Percentiles rank a stretch among this genome's conserved stretches.
These are phyloP conservation scores for Eupithecia centaureata DNA, from an alignment of 2,888 invertebrate species.

Conservation along the genomic window DNA sequence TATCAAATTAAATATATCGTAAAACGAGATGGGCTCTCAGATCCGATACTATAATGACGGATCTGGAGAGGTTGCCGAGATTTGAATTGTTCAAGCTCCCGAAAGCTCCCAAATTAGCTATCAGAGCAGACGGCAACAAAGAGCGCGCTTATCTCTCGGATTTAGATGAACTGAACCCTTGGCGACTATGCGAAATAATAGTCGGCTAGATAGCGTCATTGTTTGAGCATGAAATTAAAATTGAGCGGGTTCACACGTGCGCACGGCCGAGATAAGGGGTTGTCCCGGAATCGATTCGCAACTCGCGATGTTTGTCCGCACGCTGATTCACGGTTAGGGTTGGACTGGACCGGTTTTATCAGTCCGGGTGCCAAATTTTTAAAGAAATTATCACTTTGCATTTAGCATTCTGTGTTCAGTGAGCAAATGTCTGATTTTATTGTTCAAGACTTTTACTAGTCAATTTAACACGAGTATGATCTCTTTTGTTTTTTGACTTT, in stretches of 20 bases:
- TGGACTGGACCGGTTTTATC: slow-evolving; percentile 2
- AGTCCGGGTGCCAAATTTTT: not conserved
- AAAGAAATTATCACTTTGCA: not conserved
- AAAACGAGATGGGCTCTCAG: slow-evolving; percentile 61
- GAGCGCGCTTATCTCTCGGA: slow-evolving; percentile 79
- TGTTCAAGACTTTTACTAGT: no score
- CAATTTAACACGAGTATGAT: no score
- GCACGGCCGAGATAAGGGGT: slow-evolving; percentile 80
- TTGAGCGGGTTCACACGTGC: slow-evolving; percentile 84
- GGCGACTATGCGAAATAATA: slow-evolving; percentile 81
- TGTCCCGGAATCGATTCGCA: slow-evolving; percentile 72
- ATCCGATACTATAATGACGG: slow-evolving; percentile 70
- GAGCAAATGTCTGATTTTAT: no score
- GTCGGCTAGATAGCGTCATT: slow-evolving; percentile 82
- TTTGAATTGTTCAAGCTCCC: slow-evolving; percentile 39
- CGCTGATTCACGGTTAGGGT: slow-evolving; percentile 65
- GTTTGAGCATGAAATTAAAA: slow-evolving; percentile 85
- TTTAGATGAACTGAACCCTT: slow-evolving; percentile 82
- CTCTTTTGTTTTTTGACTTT: no score
- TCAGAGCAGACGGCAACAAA: slow-evolving; percentile 75
- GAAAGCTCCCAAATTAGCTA: slow-evolving; percentile 72
- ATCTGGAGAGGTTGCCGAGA: slow-evolving; percentile 62
- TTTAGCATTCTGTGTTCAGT: no score
- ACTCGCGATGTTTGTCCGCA: slow-evolving; percentile 67
- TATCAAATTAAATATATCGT: slow-evolving; percentile 71